Base-by-base conservation (phyloP, 2,797 vertebrate genomes). In the Rhabdophis nuchalis region DNA sequence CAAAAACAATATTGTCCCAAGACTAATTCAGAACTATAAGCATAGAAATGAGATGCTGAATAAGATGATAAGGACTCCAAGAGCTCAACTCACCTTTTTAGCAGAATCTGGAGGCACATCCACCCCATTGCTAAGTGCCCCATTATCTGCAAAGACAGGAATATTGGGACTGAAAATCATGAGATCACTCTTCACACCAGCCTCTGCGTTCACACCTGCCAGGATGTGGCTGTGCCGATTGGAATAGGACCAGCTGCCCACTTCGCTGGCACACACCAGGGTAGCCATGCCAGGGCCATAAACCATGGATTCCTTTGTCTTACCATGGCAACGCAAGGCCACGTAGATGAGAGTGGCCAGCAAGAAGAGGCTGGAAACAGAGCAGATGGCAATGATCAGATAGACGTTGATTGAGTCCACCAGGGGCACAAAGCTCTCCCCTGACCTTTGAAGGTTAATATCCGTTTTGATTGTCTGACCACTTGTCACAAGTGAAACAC, bases 171-270 rank as follows among this genome's bases (percentile, higher is more conserved):
- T 97, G 91, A 96, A 96, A 72, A 96, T 94, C 93, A 97, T 96
- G 77, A 97, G 95, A 90, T 97, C 96, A 4, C 94, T 94, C 94
- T 97, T 97, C 87, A 64, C 92, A 2, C 87, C 77, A 54, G 56
- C 72, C 0, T 93, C 96, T 11, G 96, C 95, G 13, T 91, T 93
- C n/a, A 96, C 95, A 50, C 96, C 77, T 11, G 72, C 97, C 93
- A 97, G 85, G 16, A 91, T 96, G 1, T 95, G 96, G 91, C 96
- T 96, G 29, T 95, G 94, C 6, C 94, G 95, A 91, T 95, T 96
- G 0, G 96, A 97, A 57, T 92, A 95, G 0, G 95, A 96, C 97
- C 96, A 97, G 93, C 96, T 97, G 3, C 96, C 97, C 61, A 89
- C 96, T 2, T 94, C 95, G 86, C 95, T 97, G 25, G 97, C 91